phyloP scores from a whole-genome alignment of 2,113 vertebrate species.

The Colossoma macropomum region DNA sequence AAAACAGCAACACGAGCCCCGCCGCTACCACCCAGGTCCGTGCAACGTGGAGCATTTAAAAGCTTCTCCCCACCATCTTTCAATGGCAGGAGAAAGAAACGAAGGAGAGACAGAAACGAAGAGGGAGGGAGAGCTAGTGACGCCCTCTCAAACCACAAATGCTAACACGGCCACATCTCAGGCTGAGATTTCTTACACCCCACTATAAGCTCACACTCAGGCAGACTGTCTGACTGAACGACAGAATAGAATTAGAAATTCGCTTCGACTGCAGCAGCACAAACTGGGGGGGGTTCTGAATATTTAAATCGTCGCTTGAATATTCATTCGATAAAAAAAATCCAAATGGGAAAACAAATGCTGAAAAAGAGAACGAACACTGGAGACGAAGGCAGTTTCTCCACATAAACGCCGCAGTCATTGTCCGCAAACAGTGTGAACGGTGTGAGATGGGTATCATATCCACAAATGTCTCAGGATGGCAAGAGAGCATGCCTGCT shows the following conservation, averaged over 20 bases:
- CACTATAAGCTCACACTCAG: background rate
- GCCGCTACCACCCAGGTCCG: slow-evolving; percentile 13
- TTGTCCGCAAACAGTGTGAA: slow-evolving; percentile 25
- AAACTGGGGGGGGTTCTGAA: background rate
- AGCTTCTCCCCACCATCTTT: background rate
- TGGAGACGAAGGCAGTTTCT: slow-evolving; percentile 12
- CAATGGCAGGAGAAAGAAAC: background rate
- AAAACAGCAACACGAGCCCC: slow-evolving; percentile 24
- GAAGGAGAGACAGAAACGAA: background rate
- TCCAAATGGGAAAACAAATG: background rate
- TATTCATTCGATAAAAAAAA: background rate
- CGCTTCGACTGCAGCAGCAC: background rate
- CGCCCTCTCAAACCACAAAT: slow-evolving; percentile 22
- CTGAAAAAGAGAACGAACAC: slow-evolving; percentile 21
- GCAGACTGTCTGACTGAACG: background rate
- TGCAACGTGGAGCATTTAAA: background rate
- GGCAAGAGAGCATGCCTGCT: slow-evolving; percentile 71
- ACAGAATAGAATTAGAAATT: background rate
- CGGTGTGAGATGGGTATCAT: slow-evolving; percentile 7
- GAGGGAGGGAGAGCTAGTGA: background rate
- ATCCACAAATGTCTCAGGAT: slow-evolving; percentile 48
- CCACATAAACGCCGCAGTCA: background rate
- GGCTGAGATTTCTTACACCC: slow-evolving; percentile 7
- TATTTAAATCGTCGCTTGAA: background rate
- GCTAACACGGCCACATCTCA: slow-evolving; percentile 38